phyloP scores from a whole-genome alignment of 2,113 vertebrate species.

The Meleagris gallopavo region DNA sequence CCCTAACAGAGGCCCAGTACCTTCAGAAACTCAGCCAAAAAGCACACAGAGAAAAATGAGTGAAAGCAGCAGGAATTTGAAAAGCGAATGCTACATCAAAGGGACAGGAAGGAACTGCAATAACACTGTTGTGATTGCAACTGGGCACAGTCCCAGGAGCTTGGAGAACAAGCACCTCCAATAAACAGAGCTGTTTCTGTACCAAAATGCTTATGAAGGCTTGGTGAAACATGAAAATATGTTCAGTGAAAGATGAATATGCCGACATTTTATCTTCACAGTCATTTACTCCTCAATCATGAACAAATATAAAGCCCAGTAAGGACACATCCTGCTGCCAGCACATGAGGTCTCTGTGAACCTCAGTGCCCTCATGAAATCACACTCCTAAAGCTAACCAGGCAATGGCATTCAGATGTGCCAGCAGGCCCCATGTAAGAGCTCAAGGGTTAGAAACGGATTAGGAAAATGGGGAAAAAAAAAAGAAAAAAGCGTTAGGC shows the following conservation, averaged over 20 bases:
- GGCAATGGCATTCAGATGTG: constrained; percentile 15
- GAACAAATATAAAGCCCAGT: background rate
- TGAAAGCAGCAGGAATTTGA: constrained; percentile 65
- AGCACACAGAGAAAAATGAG: constrained; percentile 52
- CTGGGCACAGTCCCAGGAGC: constrained; percentile 73
- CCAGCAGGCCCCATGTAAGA: background rate
- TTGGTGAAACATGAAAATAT: constrained; percentile 33
- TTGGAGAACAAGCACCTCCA: constrained; percentile 58
- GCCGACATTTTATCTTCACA: background rate
- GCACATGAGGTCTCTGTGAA: background rate
- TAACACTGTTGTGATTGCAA: constrained; percentile 75
- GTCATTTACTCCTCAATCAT: background rate
- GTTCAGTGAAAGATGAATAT: background rate
- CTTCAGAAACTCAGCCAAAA: constrained; percentile 63
- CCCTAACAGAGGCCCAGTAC: constrained; percentile 44
- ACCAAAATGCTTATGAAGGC: constrained; percentile 44
- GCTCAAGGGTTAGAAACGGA: constrained; percentile 22
- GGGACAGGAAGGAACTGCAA: constrained; percentile 70
- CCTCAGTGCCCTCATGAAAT: background rate
- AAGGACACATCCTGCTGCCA: background rate
- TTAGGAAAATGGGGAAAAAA: background rate
- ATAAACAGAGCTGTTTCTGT: constrained; percentile 64
- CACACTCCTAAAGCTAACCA: background rate
- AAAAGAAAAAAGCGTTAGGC: background rate
- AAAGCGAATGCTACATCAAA: constrained; percentile 74